Base-by-base conservation (phyloP, 1,140 invertebrate genomes). In the Calycopis cecrops region DNA sequence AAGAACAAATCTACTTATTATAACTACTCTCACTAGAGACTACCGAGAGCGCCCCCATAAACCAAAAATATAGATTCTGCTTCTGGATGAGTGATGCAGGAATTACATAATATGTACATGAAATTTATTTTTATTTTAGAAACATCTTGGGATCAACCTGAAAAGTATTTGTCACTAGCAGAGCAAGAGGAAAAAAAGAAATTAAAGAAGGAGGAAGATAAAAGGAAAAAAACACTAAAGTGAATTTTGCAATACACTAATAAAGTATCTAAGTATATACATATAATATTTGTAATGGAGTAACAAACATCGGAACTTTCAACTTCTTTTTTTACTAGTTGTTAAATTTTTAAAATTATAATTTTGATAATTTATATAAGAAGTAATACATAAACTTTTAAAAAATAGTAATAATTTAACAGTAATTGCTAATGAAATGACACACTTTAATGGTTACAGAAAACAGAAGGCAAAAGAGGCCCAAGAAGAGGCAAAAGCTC, bases 91-190 rank as follows among this genome's bases (percentile, higher is more conserved):
- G n/a, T n/a, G n/a, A n/a, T n/a, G n/a, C n/a, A n/a, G n/a, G n/a
- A n/a, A n/a, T n/a, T n/a, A n/a, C n/a, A n/a, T n/a, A n/a, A n/a
- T n/a, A n/a, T n/a, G n/a, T n/a, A 9, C 37, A 48, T 52, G 16
- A 16, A 35, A 51, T 52, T 49, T 54, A 49, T 40, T 49, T 40
- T 76, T 75, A 35, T 44, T 44, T 44, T 60, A 86, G 83, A 81
- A 68, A 83, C 83, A 9, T 73, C 75, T 8, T 86, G 79, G 78
- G 74, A 86, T 57, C 51, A 69, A 9, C 83, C 83, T 17, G 78
- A 83, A 62, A 73, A 79, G 33, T 86, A 75, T 59, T 21, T 84
- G 38, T 81, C 78, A 40, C 44, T 83, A 50, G 74, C 67, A 37
- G 63, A 86, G 51, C 77, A 85, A 69, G 76, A 83, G 55, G 66